Conservation (phyloP, 2,113 vertebrate genomes). For the Aix galericulata region DNA sequence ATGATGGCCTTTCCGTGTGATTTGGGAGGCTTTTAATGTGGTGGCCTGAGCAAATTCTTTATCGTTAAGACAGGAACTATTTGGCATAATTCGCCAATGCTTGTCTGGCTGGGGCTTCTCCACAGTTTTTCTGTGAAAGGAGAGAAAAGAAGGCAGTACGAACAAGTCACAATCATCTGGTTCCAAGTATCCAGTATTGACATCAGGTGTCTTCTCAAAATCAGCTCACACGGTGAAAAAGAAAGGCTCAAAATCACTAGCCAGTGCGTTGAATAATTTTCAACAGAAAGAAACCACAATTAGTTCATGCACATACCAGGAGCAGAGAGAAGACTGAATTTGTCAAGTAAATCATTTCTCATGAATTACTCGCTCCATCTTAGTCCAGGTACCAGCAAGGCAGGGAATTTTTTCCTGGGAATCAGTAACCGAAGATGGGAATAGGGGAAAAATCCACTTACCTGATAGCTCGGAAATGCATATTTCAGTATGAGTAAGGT, state of each 20-base stretch:
- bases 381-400: background rate
- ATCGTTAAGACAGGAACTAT: background rate
- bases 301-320: background rate
- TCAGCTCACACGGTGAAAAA: background rate
- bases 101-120: background rate
- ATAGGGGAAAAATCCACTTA: background rate
- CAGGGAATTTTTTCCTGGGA: background rate
- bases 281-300: background rate
- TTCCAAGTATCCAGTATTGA: background rate
- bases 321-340: background rate
- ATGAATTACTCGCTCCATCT: background rate
- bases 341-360: background rate
- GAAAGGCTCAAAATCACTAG: background rate
- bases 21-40: background rate
- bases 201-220: background rate
- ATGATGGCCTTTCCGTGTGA: background rate
- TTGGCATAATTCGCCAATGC: background rate
- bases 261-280: background rate
- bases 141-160: background rate
- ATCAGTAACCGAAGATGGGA: background rate
- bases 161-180: background rate
- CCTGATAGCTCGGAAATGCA: background rate
- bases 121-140: background rate
- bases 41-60: slow-evolving; percentile 6
- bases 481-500: background rate